Evolutionary conservation across 1,140 invertebrate species (phyloP), one percentile per base, ranked within the genome.

Genomic region (Mercenaria mercenaria): DNA sequence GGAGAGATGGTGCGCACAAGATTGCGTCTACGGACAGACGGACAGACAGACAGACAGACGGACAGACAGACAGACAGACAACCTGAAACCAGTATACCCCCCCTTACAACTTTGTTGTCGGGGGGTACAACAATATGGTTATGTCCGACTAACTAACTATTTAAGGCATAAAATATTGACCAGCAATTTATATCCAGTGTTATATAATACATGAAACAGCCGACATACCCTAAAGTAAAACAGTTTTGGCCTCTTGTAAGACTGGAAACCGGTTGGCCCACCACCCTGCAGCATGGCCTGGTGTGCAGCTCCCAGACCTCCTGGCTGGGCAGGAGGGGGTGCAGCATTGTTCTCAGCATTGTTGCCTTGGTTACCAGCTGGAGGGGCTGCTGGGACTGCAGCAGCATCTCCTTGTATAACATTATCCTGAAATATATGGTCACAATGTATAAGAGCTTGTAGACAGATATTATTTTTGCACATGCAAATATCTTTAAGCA

Each of bases 181-280:
- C n/a, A n/a, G n/a, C n/a, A n/a, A n/a, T n/a, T n/a, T n/a, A n/a
- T n/a, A n/a, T n/a, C n/a, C 43, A 47, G 18, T 47, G 43, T 47
- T 47, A 47, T 11, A 56, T 56, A 15, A 56, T 23, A 56, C 6
- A 11, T 56, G 10, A 15, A 11, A 15, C 52, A n/a, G 43, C 43
- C 4, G 23, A 56, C 52, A 56, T 67, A 99, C 96, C 74, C 98
- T 97, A 10, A 98, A 96, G 6, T 97, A 97, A 94, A 99, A 99
- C 96, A 98, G 97, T 8, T 97, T 97, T 0, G 99, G 99, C 59
- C 97, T 97, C 20, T 97, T 97, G 94, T 99, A 99, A 0, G 99
- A 98, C 96, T 99, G 98, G 95, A 98, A 99, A 20, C 98, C 90
- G 97, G 93, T 93, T 0, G 95, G 94, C n/a, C 95, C 95, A 29